Percentiles rank a stretch among this genome's conserved stretches.
Evolutionary conservation across 2,113 vertebrate species (phyloP).

Genomic region (Shinisaurus crocodilurus): DNA sequence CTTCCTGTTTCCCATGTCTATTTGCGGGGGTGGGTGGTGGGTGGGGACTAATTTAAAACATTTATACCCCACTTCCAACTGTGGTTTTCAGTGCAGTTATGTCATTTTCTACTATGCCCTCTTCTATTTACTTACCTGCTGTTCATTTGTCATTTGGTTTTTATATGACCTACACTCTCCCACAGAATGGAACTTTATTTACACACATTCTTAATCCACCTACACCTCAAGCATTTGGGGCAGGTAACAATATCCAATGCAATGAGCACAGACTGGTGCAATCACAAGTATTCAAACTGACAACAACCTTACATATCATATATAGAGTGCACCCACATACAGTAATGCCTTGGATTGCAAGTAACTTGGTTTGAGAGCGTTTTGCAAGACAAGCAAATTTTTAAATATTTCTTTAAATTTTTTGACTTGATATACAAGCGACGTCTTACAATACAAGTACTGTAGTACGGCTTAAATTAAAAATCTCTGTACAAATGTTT

Average conservation of each 20-base stretch:
- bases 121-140: neutral
- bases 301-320: neutral
- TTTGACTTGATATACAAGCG: too few relatives aligned
- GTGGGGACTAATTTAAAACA: too few relatives aligned
- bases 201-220: neutral
- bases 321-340: too few relatives aligned
- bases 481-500: too few relatives aligned
- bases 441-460: too few relatives aligned
- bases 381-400: too few relatives aligned
- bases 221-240: neutral
- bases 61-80: neutral
- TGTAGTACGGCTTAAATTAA: too few relatives aligned
- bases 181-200: neutral
- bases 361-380: too few relatives aligned
- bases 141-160: neutral
- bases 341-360: too few relatives aligned
- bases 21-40: too few relatives aligned
- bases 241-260: neutral
- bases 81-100: neutral
- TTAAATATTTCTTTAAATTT: too few relatives aligned
- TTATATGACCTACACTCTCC: neutral
- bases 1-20: too few relatives aligned
- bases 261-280: neutral
- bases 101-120: neutral
- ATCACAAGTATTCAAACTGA: neutral